Conservation (phyloP, 2,113 vertebrate genomes). For the Poeciliopsis turrubarensis region DNA sequence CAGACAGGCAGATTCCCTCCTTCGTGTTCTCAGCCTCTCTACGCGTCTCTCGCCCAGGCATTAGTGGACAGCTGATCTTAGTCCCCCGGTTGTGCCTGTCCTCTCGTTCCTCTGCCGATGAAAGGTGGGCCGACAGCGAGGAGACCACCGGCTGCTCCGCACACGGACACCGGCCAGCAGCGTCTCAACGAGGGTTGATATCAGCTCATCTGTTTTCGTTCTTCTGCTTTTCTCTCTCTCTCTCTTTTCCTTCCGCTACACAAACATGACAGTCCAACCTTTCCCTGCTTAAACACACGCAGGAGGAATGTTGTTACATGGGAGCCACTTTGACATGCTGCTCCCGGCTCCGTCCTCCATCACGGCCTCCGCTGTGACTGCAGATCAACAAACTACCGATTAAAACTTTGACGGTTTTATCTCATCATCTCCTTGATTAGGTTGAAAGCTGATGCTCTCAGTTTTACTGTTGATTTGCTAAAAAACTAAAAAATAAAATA, state of each 20-base stretch:
- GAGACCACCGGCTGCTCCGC: not conserved
- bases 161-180: not conserved
- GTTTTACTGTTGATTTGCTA: not conserved
- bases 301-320: not conserved
- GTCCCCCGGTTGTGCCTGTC: conserved; percentile 33
- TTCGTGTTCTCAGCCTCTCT: conserved; percentile 22
- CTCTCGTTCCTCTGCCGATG: conserved; percentile 20
- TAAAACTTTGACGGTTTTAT: not conserved
- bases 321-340: not conserved
- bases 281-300: not conserved
- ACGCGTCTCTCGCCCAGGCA: conserved; percentile 43
- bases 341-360: not conserved
- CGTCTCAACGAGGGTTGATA: not conserved
- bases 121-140: conserved; percentile 32
- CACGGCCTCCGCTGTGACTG: not conserved
- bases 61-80: conserved; percentile 51
- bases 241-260: not conserved
- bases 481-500: not conserved
- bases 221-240: not conserved
- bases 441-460: not conserved
- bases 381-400: not conserved
- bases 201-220: conserved; percentile 8
- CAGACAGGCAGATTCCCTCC: conserved; percentile 42
- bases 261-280: conserved; percentile 5
- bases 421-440: not conserved